phyloP scores from a whole-genome alignment of 2,113 vertebrate species.

The Smithornis capensis region DNA sequence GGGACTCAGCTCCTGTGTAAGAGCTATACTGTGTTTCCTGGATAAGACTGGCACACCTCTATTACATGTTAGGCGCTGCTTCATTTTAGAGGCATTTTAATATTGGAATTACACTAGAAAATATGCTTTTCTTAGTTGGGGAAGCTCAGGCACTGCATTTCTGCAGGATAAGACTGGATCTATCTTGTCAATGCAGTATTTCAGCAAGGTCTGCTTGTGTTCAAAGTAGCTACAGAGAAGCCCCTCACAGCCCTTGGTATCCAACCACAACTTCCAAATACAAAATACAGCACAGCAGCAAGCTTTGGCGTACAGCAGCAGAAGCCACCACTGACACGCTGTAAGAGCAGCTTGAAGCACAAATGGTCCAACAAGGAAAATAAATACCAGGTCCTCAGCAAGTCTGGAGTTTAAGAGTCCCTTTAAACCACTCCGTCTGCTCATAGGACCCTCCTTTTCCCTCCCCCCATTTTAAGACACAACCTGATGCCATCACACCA shows the following conservation, averaged over 20 bases:
- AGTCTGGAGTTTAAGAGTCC: neutral
- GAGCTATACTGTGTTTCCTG: neutral
- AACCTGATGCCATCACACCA: slow-evolving; percentile 48
- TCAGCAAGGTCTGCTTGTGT: slow-evolving; percentile 36
- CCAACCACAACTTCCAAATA: slow-evolving; percentile 45
- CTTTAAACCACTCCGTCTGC: slow-evolving; percentile 21
- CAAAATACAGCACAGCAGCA: neutral
- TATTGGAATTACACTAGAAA: neutral
- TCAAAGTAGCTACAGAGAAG: slow-evolving; percentile 54
- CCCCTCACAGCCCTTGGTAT: slow-evolving; percentile 24
- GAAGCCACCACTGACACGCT: neutral
- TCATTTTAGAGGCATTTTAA: neutral
- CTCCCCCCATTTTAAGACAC: slow-evolving; percentile 22
- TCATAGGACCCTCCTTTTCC: slow-evolving; percentile 36
- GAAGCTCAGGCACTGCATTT: neutral
- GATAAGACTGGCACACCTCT: neutral
- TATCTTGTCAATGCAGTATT: slow-evolving; percentile 3
- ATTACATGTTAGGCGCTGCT: neutral
- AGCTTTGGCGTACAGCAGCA: neutral
- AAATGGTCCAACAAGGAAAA: neutral
- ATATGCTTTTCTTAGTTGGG: neutral
- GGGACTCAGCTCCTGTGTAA: neutral
- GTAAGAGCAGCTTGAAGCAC: neutral
- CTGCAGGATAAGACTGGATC: neutral
- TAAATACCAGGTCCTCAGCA: neutral